These are phyloP conservation scores for Saxicola maurus DNA, from an alignment of 2,797 vertebrate species.

Conservation along the genomic window DNA sequence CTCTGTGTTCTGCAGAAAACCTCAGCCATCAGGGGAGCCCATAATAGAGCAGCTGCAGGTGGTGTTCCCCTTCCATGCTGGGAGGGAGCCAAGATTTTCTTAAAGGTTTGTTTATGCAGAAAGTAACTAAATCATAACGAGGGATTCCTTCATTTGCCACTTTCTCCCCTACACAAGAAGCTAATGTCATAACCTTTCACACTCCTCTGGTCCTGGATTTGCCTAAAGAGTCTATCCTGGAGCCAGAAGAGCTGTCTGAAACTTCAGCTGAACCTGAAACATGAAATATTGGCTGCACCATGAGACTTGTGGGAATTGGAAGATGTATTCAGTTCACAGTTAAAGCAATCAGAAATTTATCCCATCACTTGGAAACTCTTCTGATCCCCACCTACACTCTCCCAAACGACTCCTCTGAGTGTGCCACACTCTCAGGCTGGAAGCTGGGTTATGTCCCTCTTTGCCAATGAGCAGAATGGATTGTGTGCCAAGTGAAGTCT, in stretches of 20 bases:
- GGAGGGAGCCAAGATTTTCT: not conserved
- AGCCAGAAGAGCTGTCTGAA: not conserved
- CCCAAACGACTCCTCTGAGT: not conserved
- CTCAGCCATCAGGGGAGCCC: not conserved
- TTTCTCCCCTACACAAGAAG: not conserved
- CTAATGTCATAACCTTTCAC: not conserved
- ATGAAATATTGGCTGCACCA: accelerated
- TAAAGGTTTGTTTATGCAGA: not conserved
- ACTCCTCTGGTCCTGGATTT: not conserved
- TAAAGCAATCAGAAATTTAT: not conserved
- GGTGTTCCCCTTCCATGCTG: not conserved
- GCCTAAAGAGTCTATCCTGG: not conserved
- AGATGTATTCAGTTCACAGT: not conserved
- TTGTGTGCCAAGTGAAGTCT: accelerated
- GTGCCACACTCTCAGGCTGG: not conserved
- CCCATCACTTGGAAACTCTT: not conserved
- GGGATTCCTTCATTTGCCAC: not conserved
- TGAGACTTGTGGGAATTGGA: not conserved
- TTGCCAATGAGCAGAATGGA: not conserved
- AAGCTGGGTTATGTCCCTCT: not conserved
- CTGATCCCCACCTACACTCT: not conserved
- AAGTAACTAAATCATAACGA: not conserved
- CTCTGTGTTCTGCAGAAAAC: not conserved
- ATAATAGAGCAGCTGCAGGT: accelerated
- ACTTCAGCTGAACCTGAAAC: not conserved